Evolutionary conservation across 2,888 invertebrate genomes (phyloP), one percentile per base, ranked within the genome.

Genomic region (Rhogogaster chlorosoma): DNA sequence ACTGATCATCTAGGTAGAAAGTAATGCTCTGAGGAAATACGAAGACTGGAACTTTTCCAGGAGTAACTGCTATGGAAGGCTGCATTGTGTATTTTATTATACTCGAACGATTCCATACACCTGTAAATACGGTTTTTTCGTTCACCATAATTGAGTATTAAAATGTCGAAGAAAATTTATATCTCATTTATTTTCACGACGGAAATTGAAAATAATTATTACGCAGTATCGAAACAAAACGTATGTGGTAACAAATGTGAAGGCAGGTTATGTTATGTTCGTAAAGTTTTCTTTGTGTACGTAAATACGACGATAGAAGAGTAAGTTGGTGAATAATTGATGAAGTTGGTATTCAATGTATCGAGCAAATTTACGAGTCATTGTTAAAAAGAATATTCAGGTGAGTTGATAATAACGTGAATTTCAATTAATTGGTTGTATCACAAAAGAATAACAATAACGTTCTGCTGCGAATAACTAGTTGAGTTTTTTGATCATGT

Each of bases 21-120:
- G 96, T 96, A 87, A 98, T 94, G 53, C 95, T 95, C 85, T 96
- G 95, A 36, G 98, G 98, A 92, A 97, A 97, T 77, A 97, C 97
- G 93, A 98, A 97, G 82, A 98, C 97, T 86, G 98, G 97, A 91
- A 97, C 95, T 94, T 96, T 96, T 87, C 90, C 88, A 70, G 92
- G 87, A 12, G 89, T 88, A 84, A 88, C 36, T 85, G 87, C 85
- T 86, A 88, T 85, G 57, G 87, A 87, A 0, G 88, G 83, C 85
- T 90, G 89, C 90, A 90, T 90, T 87, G 84, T 90, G 82, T 78
- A 84, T 83, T 78, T 84, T 82, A 26, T 38, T 32, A 42, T 42
- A 7, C 18, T 78, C 10, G 12, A 45, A 64, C 22, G 32, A 78
- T 80, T 87, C 89, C 90, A 90, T 90, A 78, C 86, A 90, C 86